Base-by-base conservation (phyloP, 2,888 invertebrate genomes). In the Ormyrus nitidulus region DNA sequence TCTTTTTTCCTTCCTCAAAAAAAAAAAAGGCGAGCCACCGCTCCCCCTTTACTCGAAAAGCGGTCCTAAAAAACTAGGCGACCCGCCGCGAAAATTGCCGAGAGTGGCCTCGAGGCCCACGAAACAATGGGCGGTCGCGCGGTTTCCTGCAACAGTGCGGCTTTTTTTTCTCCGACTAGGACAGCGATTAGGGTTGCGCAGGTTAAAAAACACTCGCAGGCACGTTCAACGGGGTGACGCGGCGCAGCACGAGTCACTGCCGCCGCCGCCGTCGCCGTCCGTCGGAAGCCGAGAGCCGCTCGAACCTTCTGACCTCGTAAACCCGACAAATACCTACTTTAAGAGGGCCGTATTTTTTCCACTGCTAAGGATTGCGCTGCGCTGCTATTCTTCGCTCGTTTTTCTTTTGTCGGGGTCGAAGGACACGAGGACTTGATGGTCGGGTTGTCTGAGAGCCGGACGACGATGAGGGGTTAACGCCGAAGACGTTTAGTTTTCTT, bases 111-210 rank as follows among this genome's bases (percentile, higher is more conserved):
- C 89, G 89, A 90, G 90, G 89, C 85, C 86, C 84, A 83, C 83
- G 83, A 81, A 84, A 82, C 79, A 79, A 77, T 77, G n/a, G 68
- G 56, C 79, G 82, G 80, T 19, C 82, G 83, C 83, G 84, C 85
- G 84, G 19, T 84, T 90, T 90, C 90, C 90, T 89, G 88, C 88
- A 90, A 90, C 87, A 89, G 86, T 86, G 87, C 83, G 88, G 89
- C 87, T 86, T 88, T 86, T 86, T 82, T 19, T 19, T 19, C 19
- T 83, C 81, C 80, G 44, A 53, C 54, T 6, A 48, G n/a, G 58
- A 71, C 70, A 56, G 73, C 73, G 59, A 83, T 83, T 88, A 89
- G 89, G 89, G 89, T 90, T 90, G 88, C 88, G 83, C 83, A 79
- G 83, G 84, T 83, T 83, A 70, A 66, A 75, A 75, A 73, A 79